phyloP scores from a whole-genome alignment of 2,113 vertebrate species.

The Phaetusa simplex region DNA sequence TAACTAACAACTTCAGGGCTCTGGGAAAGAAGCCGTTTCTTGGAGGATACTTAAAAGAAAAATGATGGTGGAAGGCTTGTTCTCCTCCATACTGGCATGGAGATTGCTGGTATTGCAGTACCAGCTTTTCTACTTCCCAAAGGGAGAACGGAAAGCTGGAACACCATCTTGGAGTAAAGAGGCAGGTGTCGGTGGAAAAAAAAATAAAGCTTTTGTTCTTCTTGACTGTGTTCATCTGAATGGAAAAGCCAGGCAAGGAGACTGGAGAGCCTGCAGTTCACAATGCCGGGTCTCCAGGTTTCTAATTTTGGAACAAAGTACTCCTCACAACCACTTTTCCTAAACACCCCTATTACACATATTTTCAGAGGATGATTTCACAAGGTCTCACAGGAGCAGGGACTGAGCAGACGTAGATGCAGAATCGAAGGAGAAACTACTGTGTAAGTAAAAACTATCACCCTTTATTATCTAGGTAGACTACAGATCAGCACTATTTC shows the following conservation, averaged over 20 bases:
- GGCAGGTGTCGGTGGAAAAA: slow-evolving; percentile 17
- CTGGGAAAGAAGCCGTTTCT: not conserved
- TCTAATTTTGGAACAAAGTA: slow-evolving; percentile 50
- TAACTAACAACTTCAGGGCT: not conserved
- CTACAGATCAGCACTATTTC: not conserved
- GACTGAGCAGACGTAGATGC: not conserved
- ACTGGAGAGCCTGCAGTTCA: not conserved
- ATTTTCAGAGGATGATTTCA: slow-evolving; percentile 36
- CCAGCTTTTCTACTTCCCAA: not conserved
- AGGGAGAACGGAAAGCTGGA: slow-evolving; percentile 44
- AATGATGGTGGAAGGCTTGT: not conserved
- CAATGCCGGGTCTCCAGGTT: slow-evolving; percentile 16
- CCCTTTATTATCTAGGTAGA: not conserved
- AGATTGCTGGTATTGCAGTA: not conserved
- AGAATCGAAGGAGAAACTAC: not conserved
- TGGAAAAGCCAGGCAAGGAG: slow-evolving; percentile 57
- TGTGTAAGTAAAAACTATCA: not conserved
- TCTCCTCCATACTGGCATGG: not conserved
- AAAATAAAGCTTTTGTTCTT: slow-evolving; percentile 6
- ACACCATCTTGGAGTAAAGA: not conserved
- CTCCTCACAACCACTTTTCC: not conserved
- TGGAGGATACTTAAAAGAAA: not conserved
- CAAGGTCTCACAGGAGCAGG: not conserved
- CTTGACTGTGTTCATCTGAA: not conserved
- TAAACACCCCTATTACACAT: not conserved